Percentiles rank a stretch among this genome's conserved stretches.
Conservation (phyloP, 2,113 vertebrate genomes). For the Alexandromys fortis region DNA sequence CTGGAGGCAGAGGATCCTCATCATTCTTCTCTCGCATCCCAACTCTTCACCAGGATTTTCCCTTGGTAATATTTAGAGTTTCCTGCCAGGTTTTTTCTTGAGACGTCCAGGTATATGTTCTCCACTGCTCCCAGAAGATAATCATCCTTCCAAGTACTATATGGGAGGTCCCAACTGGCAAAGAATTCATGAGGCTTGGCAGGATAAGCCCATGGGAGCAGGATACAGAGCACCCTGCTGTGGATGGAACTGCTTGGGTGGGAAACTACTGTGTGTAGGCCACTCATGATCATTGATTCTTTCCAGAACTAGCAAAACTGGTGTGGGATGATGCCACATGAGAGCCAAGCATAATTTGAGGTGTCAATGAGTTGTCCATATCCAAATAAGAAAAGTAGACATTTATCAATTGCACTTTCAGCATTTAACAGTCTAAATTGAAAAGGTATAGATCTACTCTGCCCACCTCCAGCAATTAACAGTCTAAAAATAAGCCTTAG, state of each 20-base stretch:
- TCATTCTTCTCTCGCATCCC: not conserved
- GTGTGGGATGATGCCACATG: not conserved
- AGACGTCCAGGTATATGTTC: conserved; percentile 29
- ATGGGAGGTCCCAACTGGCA: not conserved
- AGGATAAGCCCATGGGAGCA: conserved; percentile 18
- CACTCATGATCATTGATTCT: conserved; percentile 3
- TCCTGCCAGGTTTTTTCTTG: not conserved
- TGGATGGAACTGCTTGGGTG: not conserved
- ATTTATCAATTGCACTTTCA: conserved; percentile 8
- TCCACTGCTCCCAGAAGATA: conserved; percentile 28
- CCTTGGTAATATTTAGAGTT: conserved; percentile 12
- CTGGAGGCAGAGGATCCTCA: conserved; percentile 1
- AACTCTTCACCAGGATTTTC: conserved; percentile 43
- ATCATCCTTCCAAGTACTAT: conserved; percentile 44
- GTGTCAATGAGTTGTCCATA: not conserved
- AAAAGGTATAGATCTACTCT: conserved; percentile 51
- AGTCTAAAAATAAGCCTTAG: not conserved
- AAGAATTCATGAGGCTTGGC: not conserved
- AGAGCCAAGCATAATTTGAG: not conserved
- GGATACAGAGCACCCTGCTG: not conserved
- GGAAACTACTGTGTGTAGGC: conserved; percentile 31
- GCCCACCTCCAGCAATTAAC: not conserved
- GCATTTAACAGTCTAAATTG: not conserved
- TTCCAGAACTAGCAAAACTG: not conserved
- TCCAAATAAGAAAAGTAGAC: conserved; percentile 43